Percentiles rank a stretch among this genome's conserved stretches.
Evolutionary conservation across 2,113 vertebrate species (phyloP).

Genomic region (Stomatorhinus ivindoensis): DNA sequence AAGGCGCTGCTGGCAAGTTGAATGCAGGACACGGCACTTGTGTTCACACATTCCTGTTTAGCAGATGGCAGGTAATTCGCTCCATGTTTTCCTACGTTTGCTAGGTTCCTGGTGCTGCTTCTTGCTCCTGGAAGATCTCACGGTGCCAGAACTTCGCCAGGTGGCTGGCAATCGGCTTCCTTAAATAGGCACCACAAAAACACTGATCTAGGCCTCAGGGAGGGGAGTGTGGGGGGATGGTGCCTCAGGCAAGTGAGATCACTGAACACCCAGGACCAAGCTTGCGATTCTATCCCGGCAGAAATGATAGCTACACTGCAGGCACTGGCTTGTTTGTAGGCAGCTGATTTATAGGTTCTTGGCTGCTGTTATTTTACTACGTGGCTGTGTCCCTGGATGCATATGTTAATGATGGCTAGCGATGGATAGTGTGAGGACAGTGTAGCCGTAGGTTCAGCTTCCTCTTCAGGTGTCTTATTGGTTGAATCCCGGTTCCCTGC

Average conservation of each 20-base stretch:
- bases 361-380: not conserved
- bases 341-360: not conserved
- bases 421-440: not conserved
- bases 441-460: not conserved
- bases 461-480: no score
- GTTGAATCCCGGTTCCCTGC: not conserved
- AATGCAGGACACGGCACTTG: not conserved
- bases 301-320: not conserved
- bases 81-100: not conserved
- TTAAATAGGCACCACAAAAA: not conserved
- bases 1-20: not conserved
- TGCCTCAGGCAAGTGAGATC: not conserved
- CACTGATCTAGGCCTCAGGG: not conserved
- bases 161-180: not conserved
- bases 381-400: not conserved
- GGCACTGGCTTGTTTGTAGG: not conserved
- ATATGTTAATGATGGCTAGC: not conserved
- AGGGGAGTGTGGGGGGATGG: not conserved
- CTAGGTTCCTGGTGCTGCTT: not conserved
- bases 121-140: not conserved
- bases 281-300: not conserved
- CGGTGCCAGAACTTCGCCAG: not conserved
- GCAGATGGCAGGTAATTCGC: conserved; percentile 1
- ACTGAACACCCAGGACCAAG: not conserved
- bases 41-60: not conserved